A percentile compares a stretch with the other conserved stretches of the same genome.
Conservation (phyloP, 2,113 vertebrate genomes). For the Fregetta grallaria region DNA sequence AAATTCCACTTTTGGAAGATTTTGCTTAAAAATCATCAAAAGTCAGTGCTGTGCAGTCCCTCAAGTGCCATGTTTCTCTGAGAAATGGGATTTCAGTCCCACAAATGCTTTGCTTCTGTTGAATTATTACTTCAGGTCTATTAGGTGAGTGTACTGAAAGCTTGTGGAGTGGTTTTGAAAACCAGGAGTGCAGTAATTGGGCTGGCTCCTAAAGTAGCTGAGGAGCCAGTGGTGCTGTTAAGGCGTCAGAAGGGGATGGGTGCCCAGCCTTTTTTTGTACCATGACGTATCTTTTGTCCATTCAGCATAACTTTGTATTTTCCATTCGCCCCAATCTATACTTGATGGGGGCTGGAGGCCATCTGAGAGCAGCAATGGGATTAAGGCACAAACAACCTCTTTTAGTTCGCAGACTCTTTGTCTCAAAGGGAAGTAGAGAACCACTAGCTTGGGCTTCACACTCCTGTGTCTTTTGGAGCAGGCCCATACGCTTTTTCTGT, state of each 20-base stretch:
- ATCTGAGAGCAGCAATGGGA: background rate
- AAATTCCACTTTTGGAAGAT: background rate
- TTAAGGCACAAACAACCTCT: background rate
- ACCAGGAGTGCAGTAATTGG: background rate
- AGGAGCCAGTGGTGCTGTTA: background rate
- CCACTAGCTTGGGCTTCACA: background rate
- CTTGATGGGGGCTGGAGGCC: background rate
- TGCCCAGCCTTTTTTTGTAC: background rate
- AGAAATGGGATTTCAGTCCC: background rate
- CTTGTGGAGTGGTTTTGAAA: background rate
- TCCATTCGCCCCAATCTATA: background rate
- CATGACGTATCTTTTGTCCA: background rate
- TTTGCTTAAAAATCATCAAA: background rate
- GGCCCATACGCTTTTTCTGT: background rate
- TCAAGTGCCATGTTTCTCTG: background rate
- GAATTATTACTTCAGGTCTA: background rate
- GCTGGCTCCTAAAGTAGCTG: background rate
- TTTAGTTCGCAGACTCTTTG: background rate
- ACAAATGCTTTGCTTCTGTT: background rate
- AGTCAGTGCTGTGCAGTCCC: background rate
- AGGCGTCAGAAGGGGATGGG: background rate
- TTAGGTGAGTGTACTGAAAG: background rate
- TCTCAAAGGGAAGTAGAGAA: background rate
- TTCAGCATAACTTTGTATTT: background rate
- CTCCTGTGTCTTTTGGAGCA: conserved; percentile 16